Conservation (phyloP, 2,888 invertebrate species). For the Cataglyphis cursor region DNA sequence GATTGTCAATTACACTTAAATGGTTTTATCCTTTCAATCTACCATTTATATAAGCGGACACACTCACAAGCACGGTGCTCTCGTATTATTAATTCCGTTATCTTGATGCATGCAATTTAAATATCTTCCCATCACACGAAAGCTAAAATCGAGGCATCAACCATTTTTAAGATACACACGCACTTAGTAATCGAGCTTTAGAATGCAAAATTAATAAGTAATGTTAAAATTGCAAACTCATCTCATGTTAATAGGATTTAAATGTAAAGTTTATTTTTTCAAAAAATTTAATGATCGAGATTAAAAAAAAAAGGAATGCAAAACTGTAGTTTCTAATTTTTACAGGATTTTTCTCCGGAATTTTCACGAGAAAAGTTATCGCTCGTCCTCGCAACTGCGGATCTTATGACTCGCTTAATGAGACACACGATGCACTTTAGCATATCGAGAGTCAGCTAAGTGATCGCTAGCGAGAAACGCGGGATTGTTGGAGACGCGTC, state of each 20-base stretch:
- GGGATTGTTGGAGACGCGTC: conserved; percentile 26
- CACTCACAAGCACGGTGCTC: neutral
- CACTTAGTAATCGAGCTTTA: neutral
- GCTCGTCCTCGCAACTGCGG: neutral
- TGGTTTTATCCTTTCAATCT: conserved; percentile 64
- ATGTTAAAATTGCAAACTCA: neutral
- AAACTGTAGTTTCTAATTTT: neutral
- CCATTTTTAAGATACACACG: neutral
- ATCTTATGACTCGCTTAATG: neutral
- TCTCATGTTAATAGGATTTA: neutral
- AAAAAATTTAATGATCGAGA: neutral
- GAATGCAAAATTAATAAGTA: neutral
- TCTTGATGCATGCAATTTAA: neutral
- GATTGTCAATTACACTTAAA: conserved; percentile 75
- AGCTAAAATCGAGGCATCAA: neutral
- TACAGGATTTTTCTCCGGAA: neutral
- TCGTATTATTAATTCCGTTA: conserved; percentile 49
- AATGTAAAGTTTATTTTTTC: neutral
- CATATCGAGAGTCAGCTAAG: conserved; percentile 14
- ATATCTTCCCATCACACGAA: neutral
- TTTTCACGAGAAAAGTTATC: neutral
- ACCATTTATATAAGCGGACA: conserved; percentile 32
- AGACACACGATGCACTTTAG: neutral
- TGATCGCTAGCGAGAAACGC: conserved; percentile 21
- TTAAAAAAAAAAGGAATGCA: neutral